A percentile compares a stretch with the other conserved stretches of the same genome.
phyloP scores from a whole-genome alignment of 2,888 invertebrate genomes.

The Trypoxylon attenuatum region DNA sequence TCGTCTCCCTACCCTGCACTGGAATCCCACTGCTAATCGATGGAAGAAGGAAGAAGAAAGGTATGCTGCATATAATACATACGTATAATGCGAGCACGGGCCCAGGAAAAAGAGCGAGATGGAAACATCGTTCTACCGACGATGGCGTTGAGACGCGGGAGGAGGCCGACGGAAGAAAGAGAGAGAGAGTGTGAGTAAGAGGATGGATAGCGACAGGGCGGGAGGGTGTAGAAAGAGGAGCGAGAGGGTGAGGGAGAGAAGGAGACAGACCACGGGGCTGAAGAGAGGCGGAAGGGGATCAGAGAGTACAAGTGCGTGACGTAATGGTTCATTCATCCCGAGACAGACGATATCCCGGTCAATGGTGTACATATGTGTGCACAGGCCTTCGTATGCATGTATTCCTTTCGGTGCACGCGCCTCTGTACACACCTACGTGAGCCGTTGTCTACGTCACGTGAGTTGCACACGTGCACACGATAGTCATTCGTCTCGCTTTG shows the following conservation, averaged over 20 bases:
- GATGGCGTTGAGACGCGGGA: neutral
- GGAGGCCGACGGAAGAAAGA: constrained; percentile 40
- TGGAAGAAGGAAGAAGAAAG: constrained; percentile 53
- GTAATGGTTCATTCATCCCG: constrained; percentile 73
- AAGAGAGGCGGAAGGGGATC: constrained; percentile 56
- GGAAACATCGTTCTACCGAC: constrained; percentile 21
- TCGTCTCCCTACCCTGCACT: constrained; percentile 30
- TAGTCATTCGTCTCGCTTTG: constrained; percentile 27
- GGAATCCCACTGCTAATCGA: constrained; percentile 64
- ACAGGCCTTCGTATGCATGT: constrained; percentile 6
- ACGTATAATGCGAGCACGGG: constrained; percentile 63
- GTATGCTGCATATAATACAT: constrained; percentile 54
- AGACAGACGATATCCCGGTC: constrained; percentile 72
- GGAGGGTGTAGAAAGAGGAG: constrained; percentile 35
- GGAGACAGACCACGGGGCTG: constrained; percentile 29
- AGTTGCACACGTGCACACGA: constrained; percentile 34
- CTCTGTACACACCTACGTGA: constrained; percentile 11
- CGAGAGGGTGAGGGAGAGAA: constrained; percentile 42
- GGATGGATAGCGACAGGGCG: no score
- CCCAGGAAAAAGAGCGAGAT: constrained; percentile 39
- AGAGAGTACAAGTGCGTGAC: constrained; percentile 72
- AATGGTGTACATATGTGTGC: constrained; percentile 65
- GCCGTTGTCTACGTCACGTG: constrained; percentile 25
- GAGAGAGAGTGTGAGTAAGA: constrained; percentile 47
- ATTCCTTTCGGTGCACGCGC: neutral